Evolutionary conservation across 2,113 vertebrate species (phyloP).

Genomic region (Deroptyus accipitrinus): DNA sequence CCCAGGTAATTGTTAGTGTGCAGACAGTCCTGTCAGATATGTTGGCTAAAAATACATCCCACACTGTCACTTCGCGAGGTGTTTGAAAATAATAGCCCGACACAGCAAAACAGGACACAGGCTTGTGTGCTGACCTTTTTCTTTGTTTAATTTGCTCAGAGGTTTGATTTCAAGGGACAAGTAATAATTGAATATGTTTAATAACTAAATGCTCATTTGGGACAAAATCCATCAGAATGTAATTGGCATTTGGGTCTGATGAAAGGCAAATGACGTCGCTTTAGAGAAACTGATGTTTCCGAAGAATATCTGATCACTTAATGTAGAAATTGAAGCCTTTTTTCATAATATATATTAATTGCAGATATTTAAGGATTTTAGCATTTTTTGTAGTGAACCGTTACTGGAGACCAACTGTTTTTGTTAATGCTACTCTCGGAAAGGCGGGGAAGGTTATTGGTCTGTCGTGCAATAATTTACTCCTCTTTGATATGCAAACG

Average conservation of each 20-base stretch:
- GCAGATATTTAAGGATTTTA: slow-evolving; percentile 74
- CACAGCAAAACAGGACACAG: slow-evolving; percentile 79
- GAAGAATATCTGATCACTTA: slow-evolving; percentile 74
- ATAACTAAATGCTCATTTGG: slow-evolving; percentile 82
- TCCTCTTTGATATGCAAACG: slow-evolving; percentile 99
- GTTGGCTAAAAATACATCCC: slow-evolving; percentile 86
- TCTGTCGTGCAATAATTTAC: slow-evolving; percentile 99
- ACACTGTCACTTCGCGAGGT: slow-evolving; percentile 87
- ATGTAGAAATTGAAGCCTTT: slow-evolving; percentile 72
- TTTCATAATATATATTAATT: slow-evolving; percentile 79
- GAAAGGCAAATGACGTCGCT: slow-evolving; percentile 64
- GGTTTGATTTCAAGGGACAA: slow-evolving; percentile 80
- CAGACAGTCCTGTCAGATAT: slow-evolving; percentile 81
- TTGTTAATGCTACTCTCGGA: slow-evolving; percentile 79
- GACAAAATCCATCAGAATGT: slow-evolving; percentile 82
- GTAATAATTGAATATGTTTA: slow-evolving; percentile 82
- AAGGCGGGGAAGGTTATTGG: slow-evolving; percentile 98
- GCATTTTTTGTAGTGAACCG: slow-evolving; percentile 64
- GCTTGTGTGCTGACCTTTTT: slow-evolving; percentile 87
- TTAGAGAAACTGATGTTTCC: slow-evolving; percentile 48
- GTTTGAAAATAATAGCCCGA: slow-evolving; percentile 85
- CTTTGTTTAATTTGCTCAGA: slow-evolving; percentile 80
- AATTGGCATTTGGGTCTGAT: slow-evolving; percentile 79
- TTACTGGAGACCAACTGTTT: slow-evolving; percentile 80
- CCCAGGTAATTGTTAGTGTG: slow-evolving; percentile 87